Conservation (phyloP, 2,888 invertebrate species). For the Acholoe squamosa region DNA sequence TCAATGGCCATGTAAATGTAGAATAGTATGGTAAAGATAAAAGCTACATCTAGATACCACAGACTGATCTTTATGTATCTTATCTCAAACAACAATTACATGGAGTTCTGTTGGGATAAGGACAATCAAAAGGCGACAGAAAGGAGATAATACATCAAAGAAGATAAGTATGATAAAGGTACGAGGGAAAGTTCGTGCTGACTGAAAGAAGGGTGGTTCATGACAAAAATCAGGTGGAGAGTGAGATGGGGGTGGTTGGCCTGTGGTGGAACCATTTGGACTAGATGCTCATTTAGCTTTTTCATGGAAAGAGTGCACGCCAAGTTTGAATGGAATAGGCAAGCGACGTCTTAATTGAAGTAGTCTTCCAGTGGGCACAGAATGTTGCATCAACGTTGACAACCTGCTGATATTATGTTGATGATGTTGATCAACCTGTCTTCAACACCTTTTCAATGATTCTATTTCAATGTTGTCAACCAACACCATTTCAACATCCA, state of each 20-base stretch:
- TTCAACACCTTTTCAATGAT: no score
- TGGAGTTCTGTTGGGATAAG: neutral
- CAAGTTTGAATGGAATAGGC: neutral
- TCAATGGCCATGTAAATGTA: conserved; percentile 5
- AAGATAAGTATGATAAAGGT: neutral
- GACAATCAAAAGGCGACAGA: neutral
- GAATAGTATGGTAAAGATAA: neutral
- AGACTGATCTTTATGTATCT: neutral
- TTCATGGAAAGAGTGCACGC: neutral
- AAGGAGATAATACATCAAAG: neutral
- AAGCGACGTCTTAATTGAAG: conserved; percentile 15
- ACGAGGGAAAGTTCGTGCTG: neutral
- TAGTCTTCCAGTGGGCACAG: no score
- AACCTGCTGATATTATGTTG: no score
- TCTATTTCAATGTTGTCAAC: no score
- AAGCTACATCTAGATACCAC: neutral
- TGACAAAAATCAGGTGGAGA: neutral
- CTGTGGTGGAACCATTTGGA: neutral
- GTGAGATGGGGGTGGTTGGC: neutral
- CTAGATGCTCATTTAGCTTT: conserved; percentile 37
- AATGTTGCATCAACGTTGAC: no score
- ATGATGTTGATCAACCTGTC: no score
- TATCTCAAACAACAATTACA: neutral
- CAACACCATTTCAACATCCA: no score
- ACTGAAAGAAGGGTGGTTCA: neutral